A percentile compares a stretch with the other conserved stretches of the same genome.
phyloP scores from a whole-genome alignment of 2,888 invertebrate species.

The Dugesia japonica region DNA sequence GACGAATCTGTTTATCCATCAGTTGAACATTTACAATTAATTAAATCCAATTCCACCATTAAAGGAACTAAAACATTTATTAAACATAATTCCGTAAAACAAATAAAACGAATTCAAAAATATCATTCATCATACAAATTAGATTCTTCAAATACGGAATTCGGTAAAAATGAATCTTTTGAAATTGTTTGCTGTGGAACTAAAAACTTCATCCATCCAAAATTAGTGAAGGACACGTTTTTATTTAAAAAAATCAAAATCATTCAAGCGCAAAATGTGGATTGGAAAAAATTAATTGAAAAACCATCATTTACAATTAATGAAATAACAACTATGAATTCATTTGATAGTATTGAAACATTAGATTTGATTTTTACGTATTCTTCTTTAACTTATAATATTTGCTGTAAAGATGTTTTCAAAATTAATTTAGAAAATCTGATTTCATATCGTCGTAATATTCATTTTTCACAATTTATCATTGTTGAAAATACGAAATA shows the following conservation, averaged over 20 bases:
- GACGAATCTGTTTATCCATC: neutral
- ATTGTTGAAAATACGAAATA: neutral
- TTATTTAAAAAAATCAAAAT: neutral
- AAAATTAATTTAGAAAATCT: neutral
- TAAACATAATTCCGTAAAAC: neutral
- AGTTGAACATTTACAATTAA: neutral
- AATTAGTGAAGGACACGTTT: neutral
- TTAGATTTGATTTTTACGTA: neutral
- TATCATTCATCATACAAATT: neutral
- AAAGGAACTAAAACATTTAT: neutral
- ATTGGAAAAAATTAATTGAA: neutral
- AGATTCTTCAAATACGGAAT: neutral
- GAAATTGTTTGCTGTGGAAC: neutral
- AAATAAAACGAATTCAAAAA: conserved; percentile 14
- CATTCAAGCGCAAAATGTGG: neutral
- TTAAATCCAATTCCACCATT: neutral
- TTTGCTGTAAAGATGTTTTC: neutral
- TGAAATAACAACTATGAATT: neutral
- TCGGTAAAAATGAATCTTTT: neutral
- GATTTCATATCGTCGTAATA: neutral
- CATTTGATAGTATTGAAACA: neutral
- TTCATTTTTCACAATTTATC: neutral
- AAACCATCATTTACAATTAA: neutral
- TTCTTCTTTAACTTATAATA: neutral
- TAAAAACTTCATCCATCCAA: neutral